Base-by-base conservation (phyloP, 2,113 vertebrate genomes). In the Promerops cafer region DNA sequence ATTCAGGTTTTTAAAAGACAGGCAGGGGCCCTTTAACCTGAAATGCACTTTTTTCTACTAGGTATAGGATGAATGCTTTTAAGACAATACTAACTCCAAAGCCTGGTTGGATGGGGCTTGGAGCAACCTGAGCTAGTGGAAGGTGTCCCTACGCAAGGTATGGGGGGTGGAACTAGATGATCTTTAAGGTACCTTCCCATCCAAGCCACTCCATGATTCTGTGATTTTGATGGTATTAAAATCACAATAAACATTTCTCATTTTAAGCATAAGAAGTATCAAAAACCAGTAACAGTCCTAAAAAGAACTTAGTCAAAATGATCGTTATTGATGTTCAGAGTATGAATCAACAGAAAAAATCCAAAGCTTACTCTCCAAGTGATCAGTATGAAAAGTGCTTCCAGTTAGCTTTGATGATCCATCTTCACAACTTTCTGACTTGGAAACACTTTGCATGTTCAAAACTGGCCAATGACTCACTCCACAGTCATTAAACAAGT, bases 151-250 rank as follows among this genome's bases (percentile, higher is more conserved):
- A 7, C 28, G 21, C 39, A 47, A 18, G 20, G 30, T 5, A n/a
- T 0, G 0, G 22, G 16, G 1, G 4, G 1, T 30, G 20, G 61
- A 40, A 53, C 5, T 13, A 60, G 16, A 35, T 35, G 20, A 40
- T 40, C 21, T 23, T 60, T 68, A 35, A 40, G 10, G 20, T 39
- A 26, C 6, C 17, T 42, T 60, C 31, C 26, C 42, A 30, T n/a
- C 12, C n/a, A 69, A 83, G 35, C 30, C 17, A 47, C 18, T 47
- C 39, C 44, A 11, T 22, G 39, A 53, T 40, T 40, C 24, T 45
- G 14, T n/a, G 24, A 45, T 45, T 75, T 24, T 83, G 11, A 42
- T 35, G 15, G 8, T 21, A 60, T 30, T 82, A 71, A 84, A 87
- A 77, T 16, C 50, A 16, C 14, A 83, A 21, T 33, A 80, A 88